Evolutionary conservation across 2,113 vertebrate genomes (phyloP), one percentile per base, ranked within the genome.

Genomic region (Calonectris borealis): DNA sequence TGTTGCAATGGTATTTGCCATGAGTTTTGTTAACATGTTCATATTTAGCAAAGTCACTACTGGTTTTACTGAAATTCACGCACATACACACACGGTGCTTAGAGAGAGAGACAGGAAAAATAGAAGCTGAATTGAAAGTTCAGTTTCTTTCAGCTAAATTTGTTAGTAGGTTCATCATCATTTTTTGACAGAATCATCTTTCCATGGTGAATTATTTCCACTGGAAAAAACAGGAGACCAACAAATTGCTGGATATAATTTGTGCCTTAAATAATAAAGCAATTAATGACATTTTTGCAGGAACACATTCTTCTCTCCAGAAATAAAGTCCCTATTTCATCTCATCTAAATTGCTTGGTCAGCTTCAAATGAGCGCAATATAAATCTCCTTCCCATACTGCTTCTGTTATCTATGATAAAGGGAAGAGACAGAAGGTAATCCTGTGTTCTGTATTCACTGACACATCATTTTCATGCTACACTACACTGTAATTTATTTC

Each of bases 271-370:
- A 98, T 97, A 97, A 98, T 97, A 97, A 98, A 96, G 96, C 97
- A 97, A 98, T 98, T 98, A 98, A 97, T 86, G 90, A 62, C 93
- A 97, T 97, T 97, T 98, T 96, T 97, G 97, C 86, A 94, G 97
- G 93, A 96, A 97, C 64, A 94, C 88, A 95, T 98, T 97, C 94
- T 97, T 97, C 96, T 97, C 95, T 79, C 51, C 91, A 95, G 96
- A 97, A 97, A 97, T 97, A 98, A 97, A 97, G 97, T 94, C 97
- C 96, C 88, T 96, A 97, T 94, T 97, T 98, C 95, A 95, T 96
- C 96, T 97, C 88, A 97, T 96, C 94, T 93, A 97, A 98, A 97
- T 95, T 98, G 98, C 97, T 95, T 97, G 98, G 97, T 98, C 98
- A 98, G 97, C 97, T 95, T 96, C 95, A 97, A 96, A 97, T 93